Conservation (phyloP, 2,113 vertebrate genomes). For the Nibea coibor region DNA sequence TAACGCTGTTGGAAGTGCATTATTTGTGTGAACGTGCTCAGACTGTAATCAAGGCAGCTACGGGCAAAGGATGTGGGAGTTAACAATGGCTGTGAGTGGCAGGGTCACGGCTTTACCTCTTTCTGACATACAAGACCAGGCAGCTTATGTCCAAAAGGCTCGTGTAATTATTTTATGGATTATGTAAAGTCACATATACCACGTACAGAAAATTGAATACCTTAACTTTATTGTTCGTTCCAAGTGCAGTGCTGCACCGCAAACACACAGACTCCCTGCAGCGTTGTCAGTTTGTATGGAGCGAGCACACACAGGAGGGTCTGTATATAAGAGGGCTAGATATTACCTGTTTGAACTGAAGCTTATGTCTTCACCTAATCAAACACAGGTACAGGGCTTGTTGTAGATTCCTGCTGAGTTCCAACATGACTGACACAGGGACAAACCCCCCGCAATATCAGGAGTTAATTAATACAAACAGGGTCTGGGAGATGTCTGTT, state of each 20-base stretch:
- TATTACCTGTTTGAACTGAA: conserved; percentile 73
- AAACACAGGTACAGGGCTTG: conserved; percentile 72
- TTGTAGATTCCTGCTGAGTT: conserved; percentile 77
- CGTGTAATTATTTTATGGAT: conserved; percentile 26
- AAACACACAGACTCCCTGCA: conserved; percentile 59
- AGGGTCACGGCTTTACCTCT: conserved; percentile 62
- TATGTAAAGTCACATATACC: conserved; percentile 17
- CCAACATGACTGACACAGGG: conserved; percentile 82
- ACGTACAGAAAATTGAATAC: conserved; percentile 43
- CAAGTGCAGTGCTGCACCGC: conserved; percentile 30
- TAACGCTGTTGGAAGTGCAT: conserved; percentile 85
- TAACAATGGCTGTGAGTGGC: conserved; percentile 72
- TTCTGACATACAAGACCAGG: conserved; percentile 26
- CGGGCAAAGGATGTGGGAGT: conserved; percentile 71
- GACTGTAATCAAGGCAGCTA: conserved; percentile 81
- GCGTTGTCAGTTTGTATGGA: conserved; percentile 60
- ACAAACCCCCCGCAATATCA: conserved; percentile 81
- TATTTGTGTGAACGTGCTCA: conserved; percentile 82
- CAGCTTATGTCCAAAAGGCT: conserved; percentile 6
- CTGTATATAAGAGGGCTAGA: conserved; percentile 65
- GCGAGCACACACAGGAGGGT: conserved; percentile 58
- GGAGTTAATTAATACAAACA: conserved; percentile 85
- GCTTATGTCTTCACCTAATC: conserved; percentile 75
- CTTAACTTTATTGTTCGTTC: conserved; percentile 52
- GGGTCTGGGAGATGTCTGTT: conserved; percentile 80